These are phyloP conservation scores for Crypturellus tataupa DNA, from an alignment of 2,797 vertebrate species.

Conservation along the genomic window DNA sequence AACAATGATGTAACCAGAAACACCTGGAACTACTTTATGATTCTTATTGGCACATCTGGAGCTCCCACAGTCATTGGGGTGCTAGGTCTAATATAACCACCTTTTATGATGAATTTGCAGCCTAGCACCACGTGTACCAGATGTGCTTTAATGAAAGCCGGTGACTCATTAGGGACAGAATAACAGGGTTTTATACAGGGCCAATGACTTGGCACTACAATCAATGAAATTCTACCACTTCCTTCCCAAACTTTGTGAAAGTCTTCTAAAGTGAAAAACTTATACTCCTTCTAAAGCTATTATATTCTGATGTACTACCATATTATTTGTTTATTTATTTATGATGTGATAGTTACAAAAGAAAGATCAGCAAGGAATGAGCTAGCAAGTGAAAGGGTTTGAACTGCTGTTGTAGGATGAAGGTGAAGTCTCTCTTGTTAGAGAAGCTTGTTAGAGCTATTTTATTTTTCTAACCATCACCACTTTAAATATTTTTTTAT, in stretches of 20 bases:
- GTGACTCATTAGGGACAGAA: not conserved
- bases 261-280: not conserved
- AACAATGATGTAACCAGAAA: not conserved
- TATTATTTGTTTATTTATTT: not conserved
- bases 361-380: not conserved
- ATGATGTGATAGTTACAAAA: not conserved
- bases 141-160: not conserved
- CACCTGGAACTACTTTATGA: conserved; percentile 25
- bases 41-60: conserved; percentile 37
- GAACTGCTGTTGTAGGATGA: not conserved
- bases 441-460: not conserved
- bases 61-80: not conserved
- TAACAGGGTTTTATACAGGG: not conserved
- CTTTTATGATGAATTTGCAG: conserved; percentile 48
- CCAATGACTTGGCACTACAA: not conserved
- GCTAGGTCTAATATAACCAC: not conserved
- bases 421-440: not conserved
- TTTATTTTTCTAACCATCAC: not conserved
- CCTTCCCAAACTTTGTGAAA: not conserved
- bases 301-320: not conserved
- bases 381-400: not conserved
- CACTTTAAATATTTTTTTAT: not conserved
- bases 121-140: not conserved
- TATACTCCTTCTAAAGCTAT: too few species aligned
- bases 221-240: not conserved